These are phyloP conservation scores for Pagrus major DNA, from an alignment of 2,113 vertebrate species.

Conservation along the genomic window DNA sequence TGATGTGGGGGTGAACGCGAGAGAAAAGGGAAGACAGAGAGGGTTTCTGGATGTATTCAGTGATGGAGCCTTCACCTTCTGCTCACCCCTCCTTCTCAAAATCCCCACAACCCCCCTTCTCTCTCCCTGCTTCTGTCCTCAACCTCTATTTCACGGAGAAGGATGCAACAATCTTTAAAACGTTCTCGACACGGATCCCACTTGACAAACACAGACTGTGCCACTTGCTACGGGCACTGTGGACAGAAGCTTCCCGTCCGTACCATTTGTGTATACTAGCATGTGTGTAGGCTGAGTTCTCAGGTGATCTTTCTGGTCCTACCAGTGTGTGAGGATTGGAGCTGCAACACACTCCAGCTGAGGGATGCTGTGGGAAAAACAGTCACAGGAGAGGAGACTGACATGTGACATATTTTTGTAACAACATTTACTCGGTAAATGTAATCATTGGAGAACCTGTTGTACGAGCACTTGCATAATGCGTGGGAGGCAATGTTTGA, in stretches of 20 bases:
- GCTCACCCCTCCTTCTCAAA: constrained; percentile 62
- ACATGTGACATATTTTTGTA: constrained; percentile 13
- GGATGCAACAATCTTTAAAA: constrained; percentile 22
- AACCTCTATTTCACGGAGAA: constrained; percentile 33
- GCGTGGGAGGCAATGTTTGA: constrained; percentile 39
- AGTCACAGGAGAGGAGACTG: constrained; percentile 12
- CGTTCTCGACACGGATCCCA: constrained; percentile 19
- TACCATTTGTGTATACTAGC: constrained; percentile 20
- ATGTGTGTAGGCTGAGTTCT: constrained; percentile 36
- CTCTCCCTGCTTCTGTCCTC: constrained; percentile 43
- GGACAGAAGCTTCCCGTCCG: constrained; percentile 46
- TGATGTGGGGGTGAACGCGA: constrained; percentile 59
- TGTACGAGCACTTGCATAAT: constrained; percentile 15
- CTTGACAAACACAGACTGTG: constrained; percentile 39
- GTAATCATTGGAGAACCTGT: constrained; percentile 28
- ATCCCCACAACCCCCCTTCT: constrained; percentile 19
- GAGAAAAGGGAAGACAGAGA: constrained; percentile 24
- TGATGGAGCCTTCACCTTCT: constrained; percentile 72
- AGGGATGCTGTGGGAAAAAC: constrained; percentile 19
- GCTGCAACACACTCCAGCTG: constrained; percentile 30
- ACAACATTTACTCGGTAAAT: background rate
- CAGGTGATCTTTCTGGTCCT: constrained; percentile 57
- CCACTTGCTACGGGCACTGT: constrained; percentile 9
- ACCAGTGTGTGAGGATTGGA: constrained; percentile 24
- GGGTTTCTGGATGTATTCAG: constrained; percentile 48